A percentile compares a stretch with the other conserved stretches of the same genome.
These are phyloP conservation scores for Myotis lucifugus DNA, from an alignment of 2,113 vertebrate genomes.

Conservation along the genomic window DNA sequence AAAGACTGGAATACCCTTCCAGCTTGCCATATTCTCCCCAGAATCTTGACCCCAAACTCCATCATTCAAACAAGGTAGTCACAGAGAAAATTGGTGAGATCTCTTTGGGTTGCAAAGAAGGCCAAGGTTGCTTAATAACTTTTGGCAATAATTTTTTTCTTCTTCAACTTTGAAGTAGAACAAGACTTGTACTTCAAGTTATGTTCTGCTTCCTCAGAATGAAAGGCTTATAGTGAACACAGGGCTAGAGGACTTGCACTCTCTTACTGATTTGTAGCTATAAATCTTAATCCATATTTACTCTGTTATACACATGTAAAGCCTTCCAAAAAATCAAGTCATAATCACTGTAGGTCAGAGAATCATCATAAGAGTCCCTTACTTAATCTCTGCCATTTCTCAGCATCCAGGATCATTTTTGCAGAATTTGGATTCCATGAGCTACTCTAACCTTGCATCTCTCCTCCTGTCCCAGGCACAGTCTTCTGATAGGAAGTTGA, in stretches of 20 bases:
- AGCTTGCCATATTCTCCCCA: background rate
- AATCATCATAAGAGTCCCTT: background rate
- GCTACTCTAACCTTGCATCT: background rate
- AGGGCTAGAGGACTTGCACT: background rate
- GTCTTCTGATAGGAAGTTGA: background rate
- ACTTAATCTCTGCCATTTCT: background rate
- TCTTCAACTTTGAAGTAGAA: background rate
- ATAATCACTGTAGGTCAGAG: background rate
- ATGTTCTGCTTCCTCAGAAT: background rate
- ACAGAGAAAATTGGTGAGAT: background rate
- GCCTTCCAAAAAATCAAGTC: background rate
- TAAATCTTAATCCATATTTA: background rate
- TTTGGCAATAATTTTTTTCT: background rate
- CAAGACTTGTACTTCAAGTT: background rate
- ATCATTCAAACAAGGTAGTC: background rate
- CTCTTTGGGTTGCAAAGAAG: background rate
- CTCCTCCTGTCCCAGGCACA: background rate
- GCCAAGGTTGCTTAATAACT: background rate
- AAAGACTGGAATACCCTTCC: background rate
- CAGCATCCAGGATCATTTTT: background rate
- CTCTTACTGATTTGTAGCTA: background rate
- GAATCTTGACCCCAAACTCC: background rate
- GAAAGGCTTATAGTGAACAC: background rate
- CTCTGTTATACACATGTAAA: background rate
- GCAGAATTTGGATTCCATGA: background rate